phyloP scores from a whole-genome alignment of 30 jellyfish, hydroid and myxozoan genomes.

The Pelagia noctiluca region DNA sequence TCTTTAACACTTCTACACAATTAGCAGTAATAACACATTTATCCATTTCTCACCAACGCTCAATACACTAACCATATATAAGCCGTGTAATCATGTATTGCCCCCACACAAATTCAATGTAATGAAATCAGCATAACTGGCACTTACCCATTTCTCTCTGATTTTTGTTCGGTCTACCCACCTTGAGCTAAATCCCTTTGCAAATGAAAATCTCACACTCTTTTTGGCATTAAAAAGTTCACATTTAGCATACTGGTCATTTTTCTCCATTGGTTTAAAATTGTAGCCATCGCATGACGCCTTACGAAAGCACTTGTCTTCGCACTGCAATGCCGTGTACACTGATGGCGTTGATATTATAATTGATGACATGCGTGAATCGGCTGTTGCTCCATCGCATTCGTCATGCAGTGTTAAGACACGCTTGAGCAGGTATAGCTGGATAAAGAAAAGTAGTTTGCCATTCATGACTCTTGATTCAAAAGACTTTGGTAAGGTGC shows the following conservation, averaged over 20 bases:
- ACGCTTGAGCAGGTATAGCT: background rate
- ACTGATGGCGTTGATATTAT: background rate
- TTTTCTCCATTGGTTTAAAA: too few species aligned
- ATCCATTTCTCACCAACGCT: too few species aligned
- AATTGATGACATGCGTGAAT: background rate
- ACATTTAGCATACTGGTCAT: background rate
- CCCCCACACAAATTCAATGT: too few species aligned
- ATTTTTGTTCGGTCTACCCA: background rate
- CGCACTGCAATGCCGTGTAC: slow-evolving; percentile 2
- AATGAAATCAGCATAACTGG: too few species aligned
- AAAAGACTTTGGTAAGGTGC: too few species aligned
- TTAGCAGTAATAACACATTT: background rate
- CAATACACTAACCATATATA: too few species aligned
- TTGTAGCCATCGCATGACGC: background rate
- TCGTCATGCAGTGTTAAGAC: too few species aligned
- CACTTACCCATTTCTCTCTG: background rate
- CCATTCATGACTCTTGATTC: background rate
- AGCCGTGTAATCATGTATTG: too few species aligned
- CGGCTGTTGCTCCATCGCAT: background rate
- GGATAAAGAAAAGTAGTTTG: background rate
- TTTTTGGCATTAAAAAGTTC: background rate
- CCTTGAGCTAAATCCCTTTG: background rate
- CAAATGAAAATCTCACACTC: background rate
- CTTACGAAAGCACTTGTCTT: background rate
- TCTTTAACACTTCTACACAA: too few species aligned